A percentile compares a stretch with the other conserved stretches of the same genome.
These are phyloP conservation scores for Lagorchestes hirsutus DNA, from an alignment of 2,797 vertebrate genomes.

Conservation along the genomic window DNA sequence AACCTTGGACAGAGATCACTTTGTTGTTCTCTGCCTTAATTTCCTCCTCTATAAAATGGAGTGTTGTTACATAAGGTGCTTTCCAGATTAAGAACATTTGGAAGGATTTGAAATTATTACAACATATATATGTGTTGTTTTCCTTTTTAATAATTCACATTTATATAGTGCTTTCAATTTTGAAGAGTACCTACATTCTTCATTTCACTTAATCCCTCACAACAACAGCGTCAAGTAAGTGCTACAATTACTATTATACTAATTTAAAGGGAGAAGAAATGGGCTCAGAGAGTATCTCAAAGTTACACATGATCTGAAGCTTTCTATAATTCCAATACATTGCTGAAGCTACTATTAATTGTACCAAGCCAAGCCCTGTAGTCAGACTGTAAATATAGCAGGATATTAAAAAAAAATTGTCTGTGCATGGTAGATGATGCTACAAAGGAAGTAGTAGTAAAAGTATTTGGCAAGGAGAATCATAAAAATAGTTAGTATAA, in stretches of 20 bases:
- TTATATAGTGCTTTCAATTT: not conserved
- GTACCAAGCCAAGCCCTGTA: not conserved
- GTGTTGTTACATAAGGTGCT: not conserved
- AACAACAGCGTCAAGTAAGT: not conserved
- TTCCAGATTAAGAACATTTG: not conserved
- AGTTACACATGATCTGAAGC: not conserved
- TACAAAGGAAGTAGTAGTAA: not conserved
- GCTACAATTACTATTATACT: not conserved
- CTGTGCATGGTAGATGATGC: not conserved
- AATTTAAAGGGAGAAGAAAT: not conserved
- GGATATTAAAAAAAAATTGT: not conserved
- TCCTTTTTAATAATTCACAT: not conserved
- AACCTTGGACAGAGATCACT: not conserved
- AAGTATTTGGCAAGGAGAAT: not conserved
- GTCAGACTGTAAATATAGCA: not conserved
- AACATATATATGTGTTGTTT: not conserved
- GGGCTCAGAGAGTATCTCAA: not conserved
- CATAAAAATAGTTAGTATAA: not conserved
- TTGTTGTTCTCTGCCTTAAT: not conserved
- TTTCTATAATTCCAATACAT: not conserved
- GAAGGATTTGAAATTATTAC: not conserved
- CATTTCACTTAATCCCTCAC: not conserved
- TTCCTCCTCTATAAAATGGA: not conserved
- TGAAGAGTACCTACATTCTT: not conserved
- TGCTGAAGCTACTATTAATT: not conserved